Base-by-base conservation (phyloP, 2,797 vertebrate genomes). In the Taeniopygia guttata region DNA sequence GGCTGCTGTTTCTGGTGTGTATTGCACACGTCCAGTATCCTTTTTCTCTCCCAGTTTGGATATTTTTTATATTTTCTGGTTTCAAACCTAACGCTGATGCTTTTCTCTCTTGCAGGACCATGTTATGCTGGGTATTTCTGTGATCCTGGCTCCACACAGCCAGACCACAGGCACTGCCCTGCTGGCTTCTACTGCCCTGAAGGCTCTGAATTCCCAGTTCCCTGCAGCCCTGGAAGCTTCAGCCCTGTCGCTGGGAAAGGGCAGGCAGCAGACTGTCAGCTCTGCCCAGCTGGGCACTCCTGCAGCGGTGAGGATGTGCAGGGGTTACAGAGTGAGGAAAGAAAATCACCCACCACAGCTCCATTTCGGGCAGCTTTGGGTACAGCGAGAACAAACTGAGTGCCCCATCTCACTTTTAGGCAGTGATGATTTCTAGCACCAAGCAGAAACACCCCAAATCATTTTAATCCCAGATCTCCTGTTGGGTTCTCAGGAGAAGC, bases 61-160 rank as follows among this genome's bases (percentile, higher is more conserved):
- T 10, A 15, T 63, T 46, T 62, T 49, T 83, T 4, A 2, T 19
- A 5, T 54, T 85, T 48, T 17, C 30, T 72, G 13, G 1, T 45
- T 68, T 55, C 32, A 38, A 36, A 16, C 5, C 48, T 49, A 5
- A 43, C 3, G 1, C n/a, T 3, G 6, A 52, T 32, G 40, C 22
- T 45, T 60, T 68, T 27, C 27, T 40, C 19, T 36, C 45, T 54
- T 87, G 13, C 51, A 99, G 99, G 98, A 54, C 89, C 92, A 1
- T 99, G 99, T 79, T 95, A 88, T 25, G 94, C 97, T 42, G 99
- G 99, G 9, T 98, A 98, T 97, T 98, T 98, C 95, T 99, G 99
- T 76, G 95, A 96, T 48, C 95, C 96, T 96, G 98, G 97, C 23
- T 98, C 99, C 26, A 98, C 97, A 11, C 97, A 93, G 84, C 97